Conservation (phyloP, 1,140 invertebrate genomes). For the Megalonaias nervosa region DNA sequence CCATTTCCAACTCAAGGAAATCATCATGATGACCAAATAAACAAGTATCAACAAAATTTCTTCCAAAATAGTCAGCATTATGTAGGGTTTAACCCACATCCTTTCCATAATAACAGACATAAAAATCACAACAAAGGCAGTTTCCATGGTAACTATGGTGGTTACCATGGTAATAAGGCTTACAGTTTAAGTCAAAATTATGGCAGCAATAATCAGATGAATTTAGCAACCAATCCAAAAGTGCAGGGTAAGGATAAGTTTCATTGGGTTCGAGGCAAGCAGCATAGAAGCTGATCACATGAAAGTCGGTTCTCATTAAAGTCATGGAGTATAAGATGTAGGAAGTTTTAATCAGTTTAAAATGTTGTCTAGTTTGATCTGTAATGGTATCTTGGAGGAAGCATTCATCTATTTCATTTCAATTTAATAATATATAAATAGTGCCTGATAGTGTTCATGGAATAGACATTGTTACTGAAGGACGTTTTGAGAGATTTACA, state of each 20-base stretch:
- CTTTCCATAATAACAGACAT: constrained; percentile 31
- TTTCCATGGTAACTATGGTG: constrained; percentile 8
- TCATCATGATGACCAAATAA: constrained; percentile 25
- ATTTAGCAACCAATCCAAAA: constrained; percentile 20
- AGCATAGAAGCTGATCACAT: not conserved
- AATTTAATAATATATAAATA: too few relatives aligned
- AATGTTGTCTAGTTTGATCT: too few relatives aligned
- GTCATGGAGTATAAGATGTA: too few relatives aligned
- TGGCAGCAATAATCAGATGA: constrained; percentile 3
- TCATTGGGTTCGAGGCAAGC: constrained; percentile 17
- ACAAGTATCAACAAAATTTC: constrained; percentile 45
- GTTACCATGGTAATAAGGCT: constrained; percentile 9
- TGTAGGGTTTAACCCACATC: constrained; percentile 9
- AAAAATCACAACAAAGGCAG: not conserved
- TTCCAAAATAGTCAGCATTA: constrained; percentile 39
- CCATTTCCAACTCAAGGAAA: not conserved
- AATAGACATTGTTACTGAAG: too few relatives aligned
- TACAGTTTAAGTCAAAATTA: constrained; percentile 11
- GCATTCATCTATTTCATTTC: too few relatives aligned
- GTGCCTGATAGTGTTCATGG: too few relatives aligned
- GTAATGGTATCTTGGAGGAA: too few relatives aligned
- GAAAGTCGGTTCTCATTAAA: too few relatives aligned
- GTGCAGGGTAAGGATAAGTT: constrained; percentile 26
- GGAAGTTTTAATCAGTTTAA: too few relatives aligned
- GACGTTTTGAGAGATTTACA: too few relatives aligned